phyloP scores from a whole-genome alignment of 2,113 vertebrate genomes.

The Sakesphorus luctuosus region DNA sequence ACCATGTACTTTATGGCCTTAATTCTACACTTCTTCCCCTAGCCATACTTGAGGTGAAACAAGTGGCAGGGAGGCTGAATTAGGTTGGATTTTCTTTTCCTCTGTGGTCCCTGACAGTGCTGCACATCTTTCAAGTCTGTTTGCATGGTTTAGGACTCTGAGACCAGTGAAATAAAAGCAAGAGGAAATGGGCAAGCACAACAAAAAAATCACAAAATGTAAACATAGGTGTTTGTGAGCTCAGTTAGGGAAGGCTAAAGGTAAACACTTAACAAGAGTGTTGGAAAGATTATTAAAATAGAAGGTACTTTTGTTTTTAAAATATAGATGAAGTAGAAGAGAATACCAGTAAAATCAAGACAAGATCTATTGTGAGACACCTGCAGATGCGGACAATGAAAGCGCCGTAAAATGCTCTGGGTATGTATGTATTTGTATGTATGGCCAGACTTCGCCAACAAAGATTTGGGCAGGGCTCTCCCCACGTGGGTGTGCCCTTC shows the following conservation, averaged over 20 bases:
- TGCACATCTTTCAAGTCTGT: neutral
- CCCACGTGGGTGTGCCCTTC: too few relatives aligned
- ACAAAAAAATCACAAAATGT: neutral
- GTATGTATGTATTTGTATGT: too few relatives aligned
- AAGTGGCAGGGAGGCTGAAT: neutral
- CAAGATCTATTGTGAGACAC: neutral
- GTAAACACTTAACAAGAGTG: neutral
- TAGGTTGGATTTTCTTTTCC: neutral
- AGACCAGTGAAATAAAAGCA: neutral
- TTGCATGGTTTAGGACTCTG: neutral
- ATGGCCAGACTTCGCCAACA: too few relatives aligned
- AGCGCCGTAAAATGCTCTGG: neutral
- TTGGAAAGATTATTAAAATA: neutral
- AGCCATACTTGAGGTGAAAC: neutral
- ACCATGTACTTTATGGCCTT: fast-evolving
- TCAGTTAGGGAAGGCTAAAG: neutral
- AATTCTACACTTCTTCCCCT: neutral
- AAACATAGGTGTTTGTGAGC: neutral
- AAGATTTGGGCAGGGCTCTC: too few relatives aligned
- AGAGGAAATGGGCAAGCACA: neutral
- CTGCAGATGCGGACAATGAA: neutral
- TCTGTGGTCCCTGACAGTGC: neutral
- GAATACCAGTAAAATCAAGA: neutral
- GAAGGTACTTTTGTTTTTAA: neutral
- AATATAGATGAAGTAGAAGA: neutral